These are phyloP conservation scores for Chaetodon auriga DNA, from an alignment of 2,113 vertebrate genomes.

Conservation along the genomic window DNA sequence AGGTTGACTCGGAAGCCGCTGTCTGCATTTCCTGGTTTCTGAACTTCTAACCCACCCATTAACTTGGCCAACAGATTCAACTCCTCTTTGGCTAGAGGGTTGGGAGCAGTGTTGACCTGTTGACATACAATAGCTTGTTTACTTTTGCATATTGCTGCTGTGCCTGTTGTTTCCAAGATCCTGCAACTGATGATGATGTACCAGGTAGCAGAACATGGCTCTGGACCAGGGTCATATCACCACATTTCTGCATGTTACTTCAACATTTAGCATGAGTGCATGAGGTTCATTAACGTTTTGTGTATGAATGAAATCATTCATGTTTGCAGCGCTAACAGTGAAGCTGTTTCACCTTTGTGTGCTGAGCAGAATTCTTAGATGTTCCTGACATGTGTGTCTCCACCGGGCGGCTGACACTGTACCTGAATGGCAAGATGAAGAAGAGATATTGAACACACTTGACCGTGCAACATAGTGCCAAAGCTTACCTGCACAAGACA, in stretches of 20 bases:
- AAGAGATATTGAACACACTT: background rate
- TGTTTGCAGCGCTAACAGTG: background rate
- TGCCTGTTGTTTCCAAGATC: background rate
- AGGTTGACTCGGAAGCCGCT: constrained; percentile 92
- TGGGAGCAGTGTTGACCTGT: constrained; percentile 91
- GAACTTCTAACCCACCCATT: constrained; percentile 91
- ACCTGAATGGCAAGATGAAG: constrained; percentile 82
- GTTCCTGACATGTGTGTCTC: constrained; percentile 92
- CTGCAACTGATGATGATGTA: background rate
- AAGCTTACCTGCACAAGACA: background rate
- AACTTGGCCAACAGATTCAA: constrained; percentile 94
- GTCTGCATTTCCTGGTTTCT: constrained; percentile 85
- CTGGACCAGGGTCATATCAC: background rate
- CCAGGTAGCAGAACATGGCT: background rate
- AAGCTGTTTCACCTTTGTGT: constrained; percentile 86
- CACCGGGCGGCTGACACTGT: constrained; percentile 91
- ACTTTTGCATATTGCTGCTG: background rate
- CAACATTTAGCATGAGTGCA: background rate
- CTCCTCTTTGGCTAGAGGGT: constrained; percentile 96
- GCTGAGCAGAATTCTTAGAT: constrained; percentile 87
- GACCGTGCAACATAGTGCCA: background rate
- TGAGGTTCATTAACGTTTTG: no score
- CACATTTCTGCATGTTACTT: background rate
- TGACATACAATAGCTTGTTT: constrained; percentile 21
- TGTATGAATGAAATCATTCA: background rate